phyloP scores from a whole-genome alignment of 2,888 invertebrate genomes.

The Hypsopygia costalis region DNA sequence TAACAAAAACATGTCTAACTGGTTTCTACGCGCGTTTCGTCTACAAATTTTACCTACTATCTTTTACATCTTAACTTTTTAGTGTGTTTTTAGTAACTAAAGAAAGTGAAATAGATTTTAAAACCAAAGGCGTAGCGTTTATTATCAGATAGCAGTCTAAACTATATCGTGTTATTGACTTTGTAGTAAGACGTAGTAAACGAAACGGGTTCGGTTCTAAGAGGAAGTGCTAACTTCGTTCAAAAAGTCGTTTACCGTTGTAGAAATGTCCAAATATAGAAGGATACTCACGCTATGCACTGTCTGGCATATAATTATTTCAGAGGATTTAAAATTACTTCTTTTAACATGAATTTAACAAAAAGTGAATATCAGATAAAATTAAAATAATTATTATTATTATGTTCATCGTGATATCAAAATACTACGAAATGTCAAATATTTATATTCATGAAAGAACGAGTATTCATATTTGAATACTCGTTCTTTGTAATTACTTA shows the following conservation, averaged over 20 bases:
- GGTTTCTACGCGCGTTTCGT: slow-evolving; percentile 33
- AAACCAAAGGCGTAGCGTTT: slow-evolving; percentile 6
- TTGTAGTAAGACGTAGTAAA: slow-evolving; percentile 73
- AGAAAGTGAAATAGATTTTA: slow-evolving; percentile 10
- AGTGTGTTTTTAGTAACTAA: slow-evolving; percentile 19
- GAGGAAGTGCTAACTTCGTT: slow-evolving; percentile 58
- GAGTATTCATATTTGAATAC: too few species aligned
- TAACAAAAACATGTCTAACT: slow-evolving; percentile 40
- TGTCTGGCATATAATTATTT: too few species aligned
- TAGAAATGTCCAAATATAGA: slow-evolving; percentile 44
- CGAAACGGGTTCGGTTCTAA: slow-evolving; percentile 59
- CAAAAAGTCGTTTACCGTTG: slow-evolving; percentile 65
- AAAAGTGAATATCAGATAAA: too few species aligned
- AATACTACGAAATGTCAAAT: too few species aligned
- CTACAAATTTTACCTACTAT: slow-evolving; percentile 23
- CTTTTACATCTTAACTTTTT: slow-evolving; percentile 24
- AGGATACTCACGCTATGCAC: slow-evolving; percentile 8
- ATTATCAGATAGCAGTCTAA: background rate
- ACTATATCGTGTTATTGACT: slow-evolving; percentile 31
- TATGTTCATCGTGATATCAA: too few species aligned
- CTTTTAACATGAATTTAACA: too few species aligned
- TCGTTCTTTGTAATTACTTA: too few species aligned
- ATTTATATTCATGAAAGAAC: too few species aligned
- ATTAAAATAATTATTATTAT: too few species aligned
- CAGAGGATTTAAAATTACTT: too few species aligned